phyloP scores from a whole-genome alignment of 1,140 invertebrate species.

The Aphis craccivora region DNA sequence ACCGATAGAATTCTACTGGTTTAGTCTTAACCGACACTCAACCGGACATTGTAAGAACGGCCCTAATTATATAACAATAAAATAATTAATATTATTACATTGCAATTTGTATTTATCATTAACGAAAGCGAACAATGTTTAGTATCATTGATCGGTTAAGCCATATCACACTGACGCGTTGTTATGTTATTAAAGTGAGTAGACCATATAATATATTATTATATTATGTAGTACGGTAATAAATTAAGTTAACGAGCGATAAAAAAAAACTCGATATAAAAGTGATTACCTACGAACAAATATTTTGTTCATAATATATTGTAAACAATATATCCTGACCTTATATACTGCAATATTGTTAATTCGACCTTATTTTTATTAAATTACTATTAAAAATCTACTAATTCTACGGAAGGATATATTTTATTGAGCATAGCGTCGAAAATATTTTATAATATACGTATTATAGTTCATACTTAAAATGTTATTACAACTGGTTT shows the following conservation, averaged over 20 bases:
- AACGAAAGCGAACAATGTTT: background rate
- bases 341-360: background rate
- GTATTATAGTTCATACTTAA: background rate
- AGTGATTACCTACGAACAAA: background rate
- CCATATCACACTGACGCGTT: background rate
- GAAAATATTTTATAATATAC: background rate
- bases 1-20: too few relatives aligned
- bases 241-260: slow-evolving; percentile 2
- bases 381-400: background rate
- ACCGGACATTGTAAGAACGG: too few relatives aligned
- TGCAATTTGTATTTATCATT: background rate
- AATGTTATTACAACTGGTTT: background rate
- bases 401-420: background rate
- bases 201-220: background rate
- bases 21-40: too few relatives aligned
- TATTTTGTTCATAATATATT: background rate
- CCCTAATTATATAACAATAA: too few relatives aligned
- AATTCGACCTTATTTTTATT: background rate
- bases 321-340: background rate
- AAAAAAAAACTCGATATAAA: background rate
- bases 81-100: background rate
- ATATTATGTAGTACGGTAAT: background rate
- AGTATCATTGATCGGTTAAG: background rate
- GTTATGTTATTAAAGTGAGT: background rate
- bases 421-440: background rate